Evolutionary conservation across 2,113 vertebrate species (phyloP).

Genomic region (Catharus fuscescens): DNA sequence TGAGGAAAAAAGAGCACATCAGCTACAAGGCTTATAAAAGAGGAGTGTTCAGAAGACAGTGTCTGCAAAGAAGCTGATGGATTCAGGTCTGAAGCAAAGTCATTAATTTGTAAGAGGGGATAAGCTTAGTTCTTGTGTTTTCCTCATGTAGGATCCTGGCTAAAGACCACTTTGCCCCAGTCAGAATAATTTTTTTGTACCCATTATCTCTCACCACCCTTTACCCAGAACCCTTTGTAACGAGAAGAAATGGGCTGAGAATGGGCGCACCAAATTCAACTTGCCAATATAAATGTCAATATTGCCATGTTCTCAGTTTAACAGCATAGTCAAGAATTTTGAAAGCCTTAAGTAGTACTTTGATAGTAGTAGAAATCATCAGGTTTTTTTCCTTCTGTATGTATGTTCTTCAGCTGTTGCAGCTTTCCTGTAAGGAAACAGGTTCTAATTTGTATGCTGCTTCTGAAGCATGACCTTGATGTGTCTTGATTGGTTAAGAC

Average conservation of each 20-base stretch:
- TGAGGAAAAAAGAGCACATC: not conserved
- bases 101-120: not conserved
- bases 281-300: not conserved
- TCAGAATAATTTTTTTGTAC: not conserved
- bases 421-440: not conserved
- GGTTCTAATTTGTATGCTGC: constrained; percentile 31
- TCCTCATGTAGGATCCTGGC: not conserved
- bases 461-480: constrained; percentile 43
- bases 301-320: not conserved
- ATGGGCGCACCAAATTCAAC: not conserved
- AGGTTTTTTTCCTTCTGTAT: not conserved
- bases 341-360: not conserved
- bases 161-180: not conserved
- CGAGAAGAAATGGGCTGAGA: not conserved
- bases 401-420: not conserved
- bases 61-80: not conserved
- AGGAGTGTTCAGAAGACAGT: not conserved
- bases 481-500: constrained; percentile 50
- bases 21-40: not conserved
- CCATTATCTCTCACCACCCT: not conserved
- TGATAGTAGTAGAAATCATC: not conserved
- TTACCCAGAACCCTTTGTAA: not conserved
- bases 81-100: not conserved
- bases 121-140: not conserved
- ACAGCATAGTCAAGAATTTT: not conserved